Base-by-base conservation (phyloP, 2,888 invertebrate species). In the Caradrina clavipalpis region DNA sequence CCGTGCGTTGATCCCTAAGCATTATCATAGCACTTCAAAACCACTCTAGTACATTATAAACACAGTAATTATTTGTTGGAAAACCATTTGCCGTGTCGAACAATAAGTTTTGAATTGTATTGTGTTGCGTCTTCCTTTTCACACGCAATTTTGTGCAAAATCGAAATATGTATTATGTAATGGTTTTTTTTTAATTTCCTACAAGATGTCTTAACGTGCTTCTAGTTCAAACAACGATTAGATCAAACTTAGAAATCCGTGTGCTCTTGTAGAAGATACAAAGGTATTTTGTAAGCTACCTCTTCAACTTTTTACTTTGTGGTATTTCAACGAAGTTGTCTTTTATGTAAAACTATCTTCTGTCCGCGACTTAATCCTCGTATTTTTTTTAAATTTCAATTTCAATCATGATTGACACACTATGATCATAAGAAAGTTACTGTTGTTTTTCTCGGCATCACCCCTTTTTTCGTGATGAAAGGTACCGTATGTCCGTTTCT, bases 1-100 rank as follows among this genome's bases (percentile, higher is more conserved):
- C 21, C 67, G 71, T 56, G 62, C 71, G 67, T 79, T 82, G 82
- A 83, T 81, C 75, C 62, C 63, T 55, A 26, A 63, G 39, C 19
- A 62, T 67, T 51, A 54, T 49, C 21, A 62, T 49, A 63, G 22
- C 49, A 58, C 51, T 49, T 47, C 15, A 26, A 47, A 61, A 56
- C n/a, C 15, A 55, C 10, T 17, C n/a, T 13, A 64, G 22, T 58
- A 51, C 35, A 51, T 51, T 51, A 26, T 55, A 59, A 70, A 60
- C 51, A 66, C 53, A 51, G 56, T 31, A n/a, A 57, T 62, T 75
- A 59, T 50, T 65, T 67, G 64, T 69, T 77, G 57, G 50, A 78
- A 73, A 53, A 64, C 47, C 39, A 53, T 56, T 50, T 21, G 5
- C 31, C 66, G 49, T 65, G 31, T 51, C 39, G 19, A 19, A 42